Evolutionary conservation across 2,888 invertebrate genomes (phyloP), one percentile per base, ranked within the genome.

Genomic region (Prosopocoilus inquinatus): DNA sequence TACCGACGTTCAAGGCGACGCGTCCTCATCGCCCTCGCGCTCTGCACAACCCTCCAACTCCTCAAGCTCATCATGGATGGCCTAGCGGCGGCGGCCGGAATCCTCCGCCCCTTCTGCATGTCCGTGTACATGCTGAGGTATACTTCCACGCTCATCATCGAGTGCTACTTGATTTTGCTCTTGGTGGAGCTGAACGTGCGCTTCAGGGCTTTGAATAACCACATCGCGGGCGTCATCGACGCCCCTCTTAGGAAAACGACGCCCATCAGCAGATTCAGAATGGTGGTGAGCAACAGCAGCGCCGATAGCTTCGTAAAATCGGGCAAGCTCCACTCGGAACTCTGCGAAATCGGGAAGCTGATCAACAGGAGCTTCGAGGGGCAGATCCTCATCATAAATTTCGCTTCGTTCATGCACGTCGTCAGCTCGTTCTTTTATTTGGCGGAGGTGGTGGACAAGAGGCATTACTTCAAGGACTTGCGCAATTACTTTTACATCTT

Each of bases 261-360:
- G n/a, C 13, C 38, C 3, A n/a, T 33, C 39, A 15, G 9, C 12
- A 47, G 13, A 39, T 53, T 35, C 16, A 20, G 38, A 5, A 28
- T 53, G 5, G 39, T 15, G 1, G 12, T 46, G 16, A 32, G 32
- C 38, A n/a, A 39, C 11, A 36, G 16, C 12, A 16, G 39, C 33
- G 38, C 32, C 4, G 41, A 2, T 5, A 41, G 33, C 9, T 12
- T 53, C 28, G 28, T 39, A 7, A 47, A 39, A 9, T 53, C 32
- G 4, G 39, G 53, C 39, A 32, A 47, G 7, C 32, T 53, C 9
- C 53, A 53, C 33, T 13, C 39, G 35, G 53, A 53, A 16, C 15
- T 53, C 7, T 53, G 47, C 28, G 32, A 15, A 1, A 20, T 47
- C 12, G 35, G 46, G 3, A 47, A 13, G n/a, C 20, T 32, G 8